Evolutionary conservation across 1,140 invertebrate species (phyloP).

Genomic region (Drosophila azteca): DNA sequence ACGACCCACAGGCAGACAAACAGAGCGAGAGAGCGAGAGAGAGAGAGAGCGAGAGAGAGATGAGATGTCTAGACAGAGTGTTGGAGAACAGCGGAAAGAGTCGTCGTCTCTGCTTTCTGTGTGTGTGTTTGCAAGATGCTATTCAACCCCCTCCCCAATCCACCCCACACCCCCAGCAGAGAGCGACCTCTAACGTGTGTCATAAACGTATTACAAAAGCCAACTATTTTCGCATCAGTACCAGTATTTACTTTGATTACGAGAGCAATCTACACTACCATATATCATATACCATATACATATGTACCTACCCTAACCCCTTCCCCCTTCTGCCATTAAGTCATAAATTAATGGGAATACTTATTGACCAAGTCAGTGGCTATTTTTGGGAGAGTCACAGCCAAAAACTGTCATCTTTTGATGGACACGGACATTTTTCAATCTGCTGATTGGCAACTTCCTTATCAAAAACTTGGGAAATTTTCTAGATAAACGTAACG

Average conservation of each 20-base stretch:
- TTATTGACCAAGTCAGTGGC: conserved; percentile 11
- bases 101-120: too few species aligned
- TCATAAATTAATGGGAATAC: conserved; percentile 25
- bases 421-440: conserved; percentile 10
- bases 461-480: conserved; percentile 40
- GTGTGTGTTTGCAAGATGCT: conserved; percentile 6
- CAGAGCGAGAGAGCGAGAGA: conserved; percentile 4
- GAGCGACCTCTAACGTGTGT: conserved; percentile 15
- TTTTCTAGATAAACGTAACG: conserved; percentile 28
- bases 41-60: conserved; percentile 7
- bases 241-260: conserved; percentile 3
- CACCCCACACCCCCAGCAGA: too few species aligned
- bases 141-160: too few species aligned
- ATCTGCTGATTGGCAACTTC: conserved; percentile 24
- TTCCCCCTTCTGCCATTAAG: neutral
- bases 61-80: too few species aligned
- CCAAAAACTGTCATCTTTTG: conserved; percentile 12
- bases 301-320: too few species aligned
- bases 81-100: too few species aligned
- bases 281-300: too few species aligned
- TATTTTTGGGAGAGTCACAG: conserved; percentile 19
- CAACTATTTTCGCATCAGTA: neutral
- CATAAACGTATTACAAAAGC: conserved; percentile 24
- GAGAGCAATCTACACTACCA: neutral
- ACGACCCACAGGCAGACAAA: conserved; percentile 34